These are phyloP conservation scores for Luehdorfia chinensis DNA, from an alignment of 1,140 invertebrate genomes.

Conservation along the genomic window DNA sequence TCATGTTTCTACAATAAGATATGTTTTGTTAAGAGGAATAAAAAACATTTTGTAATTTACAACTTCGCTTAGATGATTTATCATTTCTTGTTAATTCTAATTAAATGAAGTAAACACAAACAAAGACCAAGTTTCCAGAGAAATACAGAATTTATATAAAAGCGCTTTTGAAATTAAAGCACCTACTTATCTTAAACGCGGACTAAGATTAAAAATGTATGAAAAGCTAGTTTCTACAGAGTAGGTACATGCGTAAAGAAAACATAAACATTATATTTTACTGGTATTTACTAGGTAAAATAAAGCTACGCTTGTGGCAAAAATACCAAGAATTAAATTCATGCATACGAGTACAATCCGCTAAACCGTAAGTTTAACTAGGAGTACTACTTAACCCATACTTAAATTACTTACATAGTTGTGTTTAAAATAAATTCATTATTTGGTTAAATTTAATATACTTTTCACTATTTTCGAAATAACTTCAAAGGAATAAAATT, in stretches of 20 bases:
- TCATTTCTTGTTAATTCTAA: slow-evolving; percentile 19
- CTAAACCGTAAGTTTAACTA: no score
- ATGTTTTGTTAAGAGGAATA: no score
- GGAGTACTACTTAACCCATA: slow-evolving; percentile 10
- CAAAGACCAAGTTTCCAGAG: slow-evolving; percentile 33
- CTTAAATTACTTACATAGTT: background rate
- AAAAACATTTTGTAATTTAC: background rate
- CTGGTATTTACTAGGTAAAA: background rate
- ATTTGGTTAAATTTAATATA: no score
- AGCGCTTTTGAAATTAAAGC: slow-evolving; percentile 11
- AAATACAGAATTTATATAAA: slow-evolving; percentile 14
- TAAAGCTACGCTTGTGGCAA: background rate
- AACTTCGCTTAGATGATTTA: slow-evolving; percentile 8
- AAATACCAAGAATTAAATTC: background rate
- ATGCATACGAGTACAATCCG: no score
- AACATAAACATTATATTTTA: slow-evolving; percentile 5
- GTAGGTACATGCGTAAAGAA: slow-evolving; percentile 17
- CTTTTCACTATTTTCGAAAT: no score
- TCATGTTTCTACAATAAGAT: no score
- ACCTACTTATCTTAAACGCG: slow-evolving; percentile 16
- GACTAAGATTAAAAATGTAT: slow-evolving; percentile 17
- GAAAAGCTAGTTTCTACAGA: slow-evolving; percentile 12
- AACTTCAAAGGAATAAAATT: no score
- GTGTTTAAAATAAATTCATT: no score
- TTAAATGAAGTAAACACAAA: slow-evolving; percentile 35